These are phyloP conservation scores for Apotomis turbidana DNA, from an alignment of 2,888 invertebrate genomes.

Conservation along the genomic window DNA sequence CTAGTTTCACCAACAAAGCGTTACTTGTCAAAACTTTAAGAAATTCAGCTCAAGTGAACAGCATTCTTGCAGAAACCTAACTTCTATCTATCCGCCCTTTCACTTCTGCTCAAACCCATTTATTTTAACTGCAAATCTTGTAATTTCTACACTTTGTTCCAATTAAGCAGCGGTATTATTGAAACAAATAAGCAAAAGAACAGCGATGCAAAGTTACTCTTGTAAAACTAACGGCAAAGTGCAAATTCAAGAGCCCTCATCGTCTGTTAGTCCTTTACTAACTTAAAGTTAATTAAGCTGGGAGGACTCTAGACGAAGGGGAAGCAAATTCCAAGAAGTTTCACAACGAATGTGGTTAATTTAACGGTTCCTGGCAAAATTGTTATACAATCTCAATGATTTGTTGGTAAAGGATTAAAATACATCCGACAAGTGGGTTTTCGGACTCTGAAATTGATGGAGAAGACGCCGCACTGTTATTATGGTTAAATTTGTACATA, in stretches of 20 bases:
- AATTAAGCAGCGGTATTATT: conserved; percentile 50
- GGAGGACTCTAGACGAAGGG: conserved; percentile 56
- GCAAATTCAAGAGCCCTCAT: conserved; percentile 14
- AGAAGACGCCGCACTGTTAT: conserved; percentile 26
- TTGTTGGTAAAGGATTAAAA: conserved; percentile 51
- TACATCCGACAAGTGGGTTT: background rate
- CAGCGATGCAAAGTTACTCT: conserved; percentile 17
- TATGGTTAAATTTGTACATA: conserved; percentile 19
- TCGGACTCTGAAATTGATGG: conserved; percentile 12
- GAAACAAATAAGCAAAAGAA: conserved; percentile 43
- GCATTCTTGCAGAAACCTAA: conserved; percentile 23
- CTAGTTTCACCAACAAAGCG: background rate
- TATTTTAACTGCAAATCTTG: conserved; percentile 40
- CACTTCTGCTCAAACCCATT: conserved; percentile 45
- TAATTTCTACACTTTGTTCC: conserved; percentile 48
- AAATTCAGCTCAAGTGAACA: conserved; percentile 11
- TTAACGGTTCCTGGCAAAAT: conserved; percentile 65
- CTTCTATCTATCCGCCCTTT: conserved; percentile 42
- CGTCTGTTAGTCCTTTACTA: conserved; percentile 27
- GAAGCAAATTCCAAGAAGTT: conserved; percentile 68
- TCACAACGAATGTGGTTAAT: conserved; percentile 72
- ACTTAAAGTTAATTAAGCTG: conserved; percentile 52
- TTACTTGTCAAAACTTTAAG: conserved; percentile 9
- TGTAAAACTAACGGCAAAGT: conserved; percentile 5
- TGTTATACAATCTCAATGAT: conserved; percentile 64